A percentile compares a stretch with the other conserved stretches of the same genome.
Conservation (phyloP, 2,888 invertebrate species). For the Lordiphosa fenestrarum region DNA sequence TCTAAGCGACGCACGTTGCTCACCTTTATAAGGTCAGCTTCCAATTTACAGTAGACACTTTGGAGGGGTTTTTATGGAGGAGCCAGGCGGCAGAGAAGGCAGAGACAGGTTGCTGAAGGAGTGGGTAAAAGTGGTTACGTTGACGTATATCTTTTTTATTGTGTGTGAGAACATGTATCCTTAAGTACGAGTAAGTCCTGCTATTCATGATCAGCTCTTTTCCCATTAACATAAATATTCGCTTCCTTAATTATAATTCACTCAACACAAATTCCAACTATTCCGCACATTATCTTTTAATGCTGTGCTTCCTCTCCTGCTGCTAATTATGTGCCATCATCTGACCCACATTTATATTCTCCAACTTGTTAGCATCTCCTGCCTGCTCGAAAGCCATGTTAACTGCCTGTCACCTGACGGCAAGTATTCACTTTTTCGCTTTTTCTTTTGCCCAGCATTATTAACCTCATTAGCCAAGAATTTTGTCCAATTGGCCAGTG, state of each 20-base stretch:
- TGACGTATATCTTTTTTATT: too few species aligned
- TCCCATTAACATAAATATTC: too few species aligned
- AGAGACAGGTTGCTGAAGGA: slow-evolving; percentile 13
- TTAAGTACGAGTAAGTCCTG: too few species aligned
- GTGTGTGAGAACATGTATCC: too few species aligned
- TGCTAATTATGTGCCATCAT: neutral
- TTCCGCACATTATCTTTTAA: too few species aligned
- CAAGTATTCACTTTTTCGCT: slow-evolving; percentile 9
- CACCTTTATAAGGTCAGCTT: slow-evolving; percentile 76
- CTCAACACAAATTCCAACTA: too few species aligned
- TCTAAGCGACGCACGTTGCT: slow-evolving; percentile 73
- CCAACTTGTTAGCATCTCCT: slow-evolving; percentile 20
- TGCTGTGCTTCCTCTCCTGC: too few species aligned
- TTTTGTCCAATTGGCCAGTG: slow-evolving; percentile 31
- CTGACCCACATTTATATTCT: slow-evolving; percentile 21
- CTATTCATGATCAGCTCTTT: too few species aligned
- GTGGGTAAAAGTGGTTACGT: slow-evolving; percentile 1
- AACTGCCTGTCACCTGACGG: slow-evolving; percentile 8
- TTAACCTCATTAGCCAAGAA: slow-evolving; percentile 58
- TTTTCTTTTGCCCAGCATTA: slow-evolving; percentile 19
- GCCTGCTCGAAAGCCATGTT: slow-evolving; percentile 6
- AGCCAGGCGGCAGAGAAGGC: neutral
- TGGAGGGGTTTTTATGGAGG: slow-evolving; percentile 3
- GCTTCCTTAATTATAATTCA: too few species aligned
- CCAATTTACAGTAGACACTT: slow-evolving; percentile 45